phyloP scores from a whole-genome alignment of 2,113 vertebrate species.

The Anarhynchus alexandrinus region DNA sequence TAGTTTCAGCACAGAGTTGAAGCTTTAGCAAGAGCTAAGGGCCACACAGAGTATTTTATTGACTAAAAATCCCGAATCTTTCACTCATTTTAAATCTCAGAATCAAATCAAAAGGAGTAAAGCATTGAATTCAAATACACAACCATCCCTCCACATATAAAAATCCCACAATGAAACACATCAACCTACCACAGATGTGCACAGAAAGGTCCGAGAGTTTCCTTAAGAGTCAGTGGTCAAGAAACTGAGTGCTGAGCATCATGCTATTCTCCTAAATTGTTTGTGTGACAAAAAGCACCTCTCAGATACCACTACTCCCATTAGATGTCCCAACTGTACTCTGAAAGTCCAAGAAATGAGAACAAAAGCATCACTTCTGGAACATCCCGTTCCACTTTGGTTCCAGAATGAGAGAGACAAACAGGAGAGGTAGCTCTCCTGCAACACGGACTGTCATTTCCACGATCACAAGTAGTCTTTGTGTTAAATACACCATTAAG shows the following conservation, averaged over 20 bases:
- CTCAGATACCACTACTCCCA: background rate
- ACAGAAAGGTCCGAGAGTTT: background rate
- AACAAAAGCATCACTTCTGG: background rate
- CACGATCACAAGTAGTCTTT: background rate
- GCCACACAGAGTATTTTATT: background rate
- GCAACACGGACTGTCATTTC: background rate
- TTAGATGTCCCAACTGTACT: background rate
- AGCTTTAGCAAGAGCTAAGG: background rate
- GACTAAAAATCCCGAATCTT: background rate
- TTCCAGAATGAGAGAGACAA: background rate
- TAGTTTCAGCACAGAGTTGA: background rate
- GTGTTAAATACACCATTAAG: background rate
- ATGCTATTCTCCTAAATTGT: background rate
- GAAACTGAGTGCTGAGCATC: background rate
- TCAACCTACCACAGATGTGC: background rate
- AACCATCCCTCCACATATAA: background rate
- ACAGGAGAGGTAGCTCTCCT: background rate
- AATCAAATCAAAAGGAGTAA: background rate
- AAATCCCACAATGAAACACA: background rate
- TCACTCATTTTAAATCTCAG: background rate
- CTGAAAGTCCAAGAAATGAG: background rate
- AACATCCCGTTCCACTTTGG: background rate
- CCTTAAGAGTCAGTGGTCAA: background rate
- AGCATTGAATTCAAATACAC: background rate
- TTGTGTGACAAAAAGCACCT: background rate